Conservation (phyloP, 2,113 vertebrate genomes). For the Dunckerocampus dactyliophorus region DNA sequence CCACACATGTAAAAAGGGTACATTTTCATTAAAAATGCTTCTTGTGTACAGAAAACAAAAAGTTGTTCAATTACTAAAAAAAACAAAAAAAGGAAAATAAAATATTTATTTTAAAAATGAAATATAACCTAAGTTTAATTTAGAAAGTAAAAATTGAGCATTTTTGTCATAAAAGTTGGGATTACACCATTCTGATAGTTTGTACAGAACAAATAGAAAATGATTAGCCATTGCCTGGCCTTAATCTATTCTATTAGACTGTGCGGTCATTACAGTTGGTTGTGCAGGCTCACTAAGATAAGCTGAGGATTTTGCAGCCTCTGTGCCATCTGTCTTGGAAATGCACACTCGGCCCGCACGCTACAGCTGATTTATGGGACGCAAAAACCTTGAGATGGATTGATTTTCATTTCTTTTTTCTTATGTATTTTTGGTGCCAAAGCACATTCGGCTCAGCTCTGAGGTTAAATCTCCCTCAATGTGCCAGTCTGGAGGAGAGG, state of each 20-base stretch:
- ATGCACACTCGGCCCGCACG: constrained; percentile 9
- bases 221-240: background rate
- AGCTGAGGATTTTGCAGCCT: constrained; percentile 56
- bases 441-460: too few species aligned
- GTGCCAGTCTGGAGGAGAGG: background rate
- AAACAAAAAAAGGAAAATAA: too few species aligned
- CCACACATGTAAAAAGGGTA: background rate
- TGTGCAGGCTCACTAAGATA: constrained; percentile 49
- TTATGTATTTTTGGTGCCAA: too few species aligned
- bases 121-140: too few species aligned
- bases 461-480: too few species aligned
- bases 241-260: constrained; percentile 7
- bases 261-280: constrained; percentile 38
- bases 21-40: background rate
- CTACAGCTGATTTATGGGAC: constrained; percentile 22
- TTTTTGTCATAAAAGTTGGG: background rate
- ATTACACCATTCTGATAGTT: background rate
- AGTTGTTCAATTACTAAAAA: background rate
- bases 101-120: too few species aligned
- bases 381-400: constrained; percentile 10
- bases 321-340: constrained; percentile 60
- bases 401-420: constrained; percentile 8
- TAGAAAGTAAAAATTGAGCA: too few species aligned
- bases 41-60: background rate
- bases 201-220: constrained; percentile 5